Conservation (phyloP, 53 echinoderm and acorn worm species). For the Paracentrotus lividus region DNA sequence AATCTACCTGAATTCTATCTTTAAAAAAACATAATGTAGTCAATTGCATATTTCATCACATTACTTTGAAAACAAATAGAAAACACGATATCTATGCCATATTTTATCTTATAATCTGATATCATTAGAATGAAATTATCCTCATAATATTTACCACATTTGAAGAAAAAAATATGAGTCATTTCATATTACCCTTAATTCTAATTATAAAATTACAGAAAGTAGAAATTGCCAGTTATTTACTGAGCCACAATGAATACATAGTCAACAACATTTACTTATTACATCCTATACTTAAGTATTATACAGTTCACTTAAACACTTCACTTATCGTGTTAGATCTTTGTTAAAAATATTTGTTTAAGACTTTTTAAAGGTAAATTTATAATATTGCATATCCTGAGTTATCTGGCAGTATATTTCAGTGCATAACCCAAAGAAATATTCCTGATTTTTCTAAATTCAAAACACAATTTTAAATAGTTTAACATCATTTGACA, state of each 20-base stretch:
- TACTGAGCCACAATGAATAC: not conserved
- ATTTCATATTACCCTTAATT: not conserved
- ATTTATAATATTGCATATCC: conserved; percentile 5
- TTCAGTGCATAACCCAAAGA: not conserved
- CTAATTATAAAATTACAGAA: not conserved
- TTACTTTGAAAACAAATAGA: not conserved
- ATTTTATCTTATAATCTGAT: not conserved
- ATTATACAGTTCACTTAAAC: not conserved
- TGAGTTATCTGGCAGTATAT: conserved; percentile 31
- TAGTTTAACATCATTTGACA: no score
- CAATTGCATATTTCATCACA: not conserved
- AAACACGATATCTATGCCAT: not conserved
- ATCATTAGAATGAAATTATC: not conserved
- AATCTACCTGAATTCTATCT: not conserved
- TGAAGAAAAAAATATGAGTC: not conserved
- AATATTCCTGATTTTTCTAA: not conserved
- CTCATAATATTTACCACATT: no score
- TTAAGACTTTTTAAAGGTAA: no score
- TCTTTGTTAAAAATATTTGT: not conserved
- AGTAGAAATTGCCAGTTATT: not conserved
- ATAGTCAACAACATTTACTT: not conserved
- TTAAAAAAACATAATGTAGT: not conserved
- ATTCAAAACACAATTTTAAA: not conserved
- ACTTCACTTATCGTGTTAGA: not conserved
- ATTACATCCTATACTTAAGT: not conserved